These are phyloP conservation scores for Drosophila bifasciata DNA, from an alignment of 1,140 invertebrate species.

Conservation along the genomic window DNA sequence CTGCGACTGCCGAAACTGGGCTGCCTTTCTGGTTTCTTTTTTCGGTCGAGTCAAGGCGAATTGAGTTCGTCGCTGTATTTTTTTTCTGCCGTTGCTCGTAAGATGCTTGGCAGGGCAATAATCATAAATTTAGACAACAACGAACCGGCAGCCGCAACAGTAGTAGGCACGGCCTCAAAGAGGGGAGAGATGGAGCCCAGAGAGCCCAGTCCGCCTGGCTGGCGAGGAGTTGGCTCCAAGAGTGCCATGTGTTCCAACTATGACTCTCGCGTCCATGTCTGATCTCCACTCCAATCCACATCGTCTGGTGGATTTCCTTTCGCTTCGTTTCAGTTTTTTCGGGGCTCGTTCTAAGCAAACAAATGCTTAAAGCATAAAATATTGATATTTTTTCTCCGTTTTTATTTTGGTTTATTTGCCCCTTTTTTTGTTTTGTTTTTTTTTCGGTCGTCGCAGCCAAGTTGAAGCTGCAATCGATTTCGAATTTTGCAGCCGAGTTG, in stretches of 20 bases:
- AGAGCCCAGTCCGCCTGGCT: constrained; percentile 8
- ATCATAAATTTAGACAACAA: constrained; percentile 82
- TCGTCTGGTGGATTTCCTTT: constrained; percentile 36
- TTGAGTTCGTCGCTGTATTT: constrained; percentile 67
- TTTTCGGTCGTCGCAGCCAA: constrained; percentile 38
- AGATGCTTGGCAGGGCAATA: constrained; percentile 81
- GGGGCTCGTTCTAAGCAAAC: constrained; percentile 79
- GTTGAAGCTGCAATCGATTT: constrained; percentile 61
- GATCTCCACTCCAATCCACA: constrained; percentile 33
- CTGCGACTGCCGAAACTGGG: not conserved
- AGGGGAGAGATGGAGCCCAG: constrained; percentile 37
- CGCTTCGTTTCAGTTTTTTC: constrained; percentile 39
- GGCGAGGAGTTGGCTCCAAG: constrained; percentile 28
- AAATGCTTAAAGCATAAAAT: constrained; percentile 80
- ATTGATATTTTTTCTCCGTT: constrained; percentile 63
- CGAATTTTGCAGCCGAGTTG: constrained; percentile 52
- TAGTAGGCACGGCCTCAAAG: constrained; percentile 60
- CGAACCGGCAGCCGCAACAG: constrained; percentile 75
- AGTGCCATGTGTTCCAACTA: constrained; percentile 27
- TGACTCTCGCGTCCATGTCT: constrained; percentile 19
- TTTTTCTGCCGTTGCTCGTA: constrained; percentile 61
- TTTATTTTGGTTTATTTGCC: constrained; percentile 40
- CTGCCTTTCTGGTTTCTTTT: constrained; percentile 43
- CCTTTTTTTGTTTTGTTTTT: constrained; percentile 22
- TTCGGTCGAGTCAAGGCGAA: constrained; percentile 69